Conservation (phyloP, 2,113 vertebrate species). For the Coregonus clupeaformis region DNA sequence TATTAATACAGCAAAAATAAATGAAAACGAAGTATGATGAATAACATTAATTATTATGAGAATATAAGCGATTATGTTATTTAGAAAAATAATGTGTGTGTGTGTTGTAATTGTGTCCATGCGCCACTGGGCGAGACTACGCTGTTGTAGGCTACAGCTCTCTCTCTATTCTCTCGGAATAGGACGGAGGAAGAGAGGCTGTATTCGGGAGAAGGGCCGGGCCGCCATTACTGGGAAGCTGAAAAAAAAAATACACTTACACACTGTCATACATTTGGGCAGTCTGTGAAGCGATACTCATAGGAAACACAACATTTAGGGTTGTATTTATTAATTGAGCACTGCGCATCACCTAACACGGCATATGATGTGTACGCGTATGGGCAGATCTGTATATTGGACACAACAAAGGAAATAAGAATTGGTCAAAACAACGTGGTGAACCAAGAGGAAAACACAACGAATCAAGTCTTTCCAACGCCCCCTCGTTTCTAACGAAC, state of each 20-base stretch:
- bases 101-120: slow-evolving; percentile 69
- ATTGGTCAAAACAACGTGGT: slow-evolving; percentile 76
- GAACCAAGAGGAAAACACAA: slow-evolving; percentile 66
- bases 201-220: slow-evolving; percentile 65
- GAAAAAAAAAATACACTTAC: slow-evolving; percentile 55
- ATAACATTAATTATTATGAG: neutral
- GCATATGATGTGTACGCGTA: slow-evolving; percentile 19
- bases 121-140: slow-evolving; percentile 72
- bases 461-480: slow-evolving; percentile 60
- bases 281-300: slow-evolving; percentile 25
- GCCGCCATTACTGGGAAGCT: slow-evolving; percentile 81
- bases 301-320: slow-evolving; percentile 7
- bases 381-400: slow-evolving; percentile 60
- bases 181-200: slow-evolving; percentile 58
- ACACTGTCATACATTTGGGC: slow-evolving; percentile 61
- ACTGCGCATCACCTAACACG: slow-evolving; percentile 4
- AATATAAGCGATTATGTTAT: slow-evolving; percentile 6
- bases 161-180: slow-evolving; percentile 43
- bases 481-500: slow-evolving; percentile 47
- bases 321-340: slow-evolving; percentile 7
- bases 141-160: slow-evolving; percentile 44
- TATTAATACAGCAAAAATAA: neutral
- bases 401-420: slow-evolving; percentile 82
- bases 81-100: slow-evolving; percentile 23
- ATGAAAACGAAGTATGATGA: neutral